Evolutionary conservation across 2,797 vertebrate genomes (phyloP), one percentile per base, ranked within the genome.

Genomic region (Mormyrus proboscirostris): DNA sequence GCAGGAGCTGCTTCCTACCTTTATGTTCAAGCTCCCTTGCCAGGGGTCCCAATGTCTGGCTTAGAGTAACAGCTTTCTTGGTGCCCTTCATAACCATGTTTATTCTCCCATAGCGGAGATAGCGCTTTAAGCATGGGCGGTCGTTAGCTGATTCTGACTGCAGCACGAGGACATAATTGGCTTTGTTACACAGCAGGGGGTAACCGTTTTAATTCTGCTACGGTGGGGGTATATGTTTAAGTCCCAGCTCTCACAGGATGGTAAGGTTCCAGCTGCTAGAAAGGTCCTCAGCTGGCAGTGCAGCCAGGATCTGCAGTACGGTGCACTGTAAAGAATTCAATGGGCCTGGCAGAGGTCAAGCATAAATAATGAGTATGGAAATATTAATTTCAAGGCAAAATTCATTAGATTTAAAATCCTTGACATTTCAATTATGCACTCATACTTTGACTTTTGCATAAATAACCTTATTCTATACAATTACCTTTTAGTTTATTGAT

Each of bases 11-110:
- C 90, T 92, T 88, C 89, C 91, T 89, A 91, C 91, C 90, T 91
- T 89, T 25, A 86, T 90, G 91, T 94, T 91, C 91, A 89, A 90
- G 82, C 90, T 90, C 89, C 38, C 38, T 90, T 91, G 90, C 92
- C 90, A 62, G 93, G 93, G 94, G 94, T 95, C 93, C 93, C 94
- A 93, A 91, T 92, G 92, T 95, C 94, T 94, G 92, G 95, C 95
- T 93, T 93, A 91, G 91, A 89, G 92, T 93, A 91, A 92, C 92
- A 91, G 92, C 91, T 88, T 94, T 95, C 95, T 93, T 93, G 10
- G 91, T 9, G 94, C 94, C 88, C 87, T 90, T 92, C 95, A 95
- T 95, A 93, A 93, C 92, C 91, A 92, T 7, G 79, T 51, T 91
- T 90, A 92, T 92, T 92, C 87, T 88, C 76, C 90, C 92, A 57